Evolutionary conservation across 2,888 invertebrate species (phyloP), one percentile per base, ranked within the genome.

Genomic region (Philaethria dido): DNA sequence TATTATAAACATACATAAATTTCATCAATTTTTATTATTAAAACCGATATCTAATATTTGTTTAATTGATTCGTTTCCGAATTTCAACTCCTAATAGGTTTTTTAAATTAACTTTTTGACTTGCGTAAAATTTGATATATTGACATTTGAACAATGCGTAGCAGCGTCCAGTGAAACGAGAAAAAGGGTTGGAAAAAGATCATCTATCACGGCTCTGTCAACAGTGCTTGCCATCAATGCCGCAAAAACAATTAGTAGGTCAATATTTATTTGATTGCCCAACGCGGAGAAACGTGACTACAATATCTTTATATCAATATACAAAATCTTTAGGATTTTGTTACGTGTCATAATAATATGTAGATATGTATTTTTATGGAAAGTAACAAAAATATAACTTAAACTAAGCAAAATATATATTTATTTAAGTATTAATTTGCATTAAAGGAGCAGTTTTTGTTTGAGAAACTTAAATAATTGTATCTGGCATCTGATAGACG

Each of bases 221-320:
- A 88, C 90, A 85, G 76, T 80, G 81, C 76, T 78, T 78, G 83
- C 82, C 86, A 81, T 87, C 86, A 84, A 87, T 84, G 86, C 87
- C 87, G 84, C 87, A 89, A 89, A 89, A 90, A 89, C 88, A 92
- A 92, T 92, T 89, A 89, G 87, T 87, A 87, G 85, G 86, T 87
- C 89, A 88, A 91, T 91, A 88, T 90, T 89, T 89, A 89, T 91
- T 88, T 88, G 87, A 89, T 89, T 85, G 81, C 83, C 77, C 74
- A 82, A 83, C 78, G 42, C 4, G 42, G 33, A 57, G 14, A 22
- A 64, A n/a, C 13, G 3, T 18, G 13, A 6, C 16, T 25, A 52
- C 50, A 29, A 16, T 52, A 1, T 52, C 29, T 52, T 52, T 52
- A 29, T 29, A 11, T 29, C 0, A 16, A 4, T 11, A 11, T 29